A percentile compares a stretch with the other conserved stretches of the same genome.
phyloP scores from a whole-genome alignment of 2,888 invertebrate genomes.

The Agrotis puta region DNA sequence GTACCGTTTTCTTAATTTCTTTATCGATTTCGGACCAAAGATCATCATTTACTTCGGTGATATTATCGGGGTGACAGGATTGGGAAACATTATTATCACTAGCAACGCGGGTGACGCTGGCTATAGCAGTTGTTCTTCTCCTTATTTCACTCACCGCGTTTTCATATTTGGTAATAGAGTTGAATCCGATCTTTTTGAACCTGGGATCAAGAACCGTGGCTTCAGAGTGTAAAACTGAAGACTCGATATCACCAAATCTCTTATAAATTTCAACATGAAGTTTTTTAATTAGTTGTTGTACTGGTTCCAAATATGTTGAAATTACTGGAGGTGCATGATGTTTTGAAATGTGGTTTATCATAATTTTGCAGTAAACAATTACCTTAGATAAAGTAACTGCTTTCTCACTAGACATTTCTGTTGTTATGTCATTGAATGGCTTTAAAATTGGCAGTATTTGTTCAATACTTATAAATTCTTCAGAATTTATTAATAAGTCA shows the following conservation, averaged over 20 bases:
- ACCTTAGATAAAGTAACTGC: slow-evolving; percentile 32
- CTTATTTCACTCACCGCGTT: slow-evolving; percentile 34
- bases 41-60: slow-evolving; percentile 24
- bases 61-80: slow-evolving; percentile 21
- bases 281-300: slow-evolving; percentile 32
- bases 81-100: slow-evolving; percentile 16
- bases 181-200: slow-evolving; percentile 27
- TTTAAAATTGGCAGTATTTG: slow-evolving; percentile 39
- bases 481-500: slow-evolving; percentile 29
- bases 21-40: slow-evolving; percentile 32
- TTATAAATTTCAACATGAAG: slow-evolving; percentile 34
- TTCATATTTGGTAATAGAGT: slow-evolving; percentile 27
- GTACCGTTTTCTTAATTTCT: slow-evolving; percentile 28
- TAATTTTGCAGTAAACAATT: slow-evolving; percentile 34
- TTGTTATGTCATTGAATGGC: slow-evolving; percentile 29
- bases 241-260: slow-evolving; percentile 37
- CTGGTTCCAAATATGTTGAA: slow-evolving; percentile 37
- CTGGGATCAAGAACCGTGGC: slow-evolving; percentile 29
- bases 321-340: slow-evolving; percentile 30
- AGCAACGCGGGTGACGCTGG: slow-evolving; percentile 26
- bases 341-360: slow-evolving; percentile 29
- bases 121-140: slow-evolving; percentile 28
- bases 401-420: slow-evolving; percentile 32
- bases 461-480: slow-evolving; percentile 37
- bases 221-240: slow-evolving; percentile 30